Percentiles rank a stretch among this genome's conserved stretches.
phyloP scores from a whole-genome alignment of 2,113 vertebrate species.

The Setophaga kirtlandii region DNA sequence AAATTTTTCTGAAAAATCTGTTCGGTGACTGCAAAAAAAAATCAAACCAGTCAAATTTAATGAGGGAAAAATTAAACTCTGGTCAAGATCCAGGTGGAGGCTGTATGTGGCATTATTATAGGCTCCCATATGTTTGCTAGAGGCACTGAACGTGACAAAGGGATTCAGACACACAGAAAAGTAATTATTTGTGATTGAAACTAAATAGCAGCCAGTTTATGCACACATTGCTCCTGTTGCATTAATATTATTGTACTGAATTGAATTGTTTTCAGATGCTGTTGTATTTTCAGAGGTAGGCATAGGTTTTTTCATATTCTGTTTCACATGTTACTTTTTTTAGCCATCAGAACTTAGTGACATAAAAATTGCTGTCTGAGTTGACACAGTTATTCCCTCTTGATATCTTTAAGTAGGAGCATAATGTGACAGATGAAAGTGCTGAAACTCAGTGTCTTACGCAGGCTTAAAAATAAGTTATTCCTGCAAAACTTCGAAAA shows the following conservation, averaged over 20 bases:
- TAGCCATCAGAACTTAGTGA: conserved; percentile 29
- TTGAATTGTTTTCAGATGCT: neutral
- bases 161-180: neutral
- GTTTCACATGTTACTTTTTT: neutral
- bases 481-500: conserved; percentile 18
- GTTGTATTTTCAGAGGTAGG: neutral
- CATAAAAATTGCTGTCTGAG: conserved; percentile 44
- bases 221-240: neutral
- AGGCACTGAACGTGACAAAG: neutral
- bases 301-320: neutral
- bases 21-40: neutral
- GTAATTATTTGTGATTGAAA: conserved; percentile 19
- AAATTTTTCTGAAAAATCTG: neutral
- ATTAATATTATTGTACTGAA: neutral
- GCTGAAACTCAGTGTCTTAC: neutral
- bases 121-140: neutral
- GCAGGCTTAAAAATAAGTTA: neutral
- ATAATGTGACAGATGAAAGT: conserved; percentile 34
- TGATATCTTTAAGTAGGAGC: conserved; percentile 2
- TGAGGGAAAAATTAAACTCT: neutral
- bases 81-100: neutral
- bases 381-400: conserved; percentile 31
- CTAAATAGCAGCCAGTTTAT: conserved; percentile 5
- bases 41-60: neutral
- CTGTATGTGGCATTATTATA: neutral